Conservation (phyloP, 2,797 vertebrate genomes). For the Halcyon badia region DNA sequence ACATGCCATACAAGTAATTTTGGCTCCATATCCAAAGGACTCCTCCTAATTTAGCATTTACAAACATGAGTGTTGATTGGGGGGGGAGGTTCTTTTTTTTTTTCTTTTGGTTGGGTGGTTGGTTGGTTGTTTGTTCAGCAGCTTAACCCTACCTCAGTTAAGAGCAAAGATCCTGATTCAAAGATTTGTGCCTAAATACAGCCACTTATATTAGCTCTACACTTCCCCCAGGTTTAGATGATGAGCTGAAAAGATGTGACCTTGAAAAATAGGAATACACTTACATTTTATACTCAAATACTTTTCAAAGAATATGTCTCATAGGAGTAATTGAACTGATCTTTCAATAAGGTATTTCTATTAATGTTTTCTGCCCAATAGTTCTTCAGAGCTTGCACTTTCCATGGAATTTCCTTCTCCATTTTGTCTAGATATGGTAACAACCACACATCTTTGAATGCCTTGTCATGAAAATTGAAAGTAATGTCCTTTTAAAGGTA, state of each 20-base stretch:
- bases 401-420: neutral
- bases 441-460: neutral
- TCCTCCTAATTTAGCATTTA: neutral
- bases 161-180: neutral
- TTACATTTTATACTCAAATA: neutral
- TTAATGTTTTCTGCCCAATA: neutral
- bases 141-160: neutral
- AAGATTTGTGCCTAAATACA: neutral
- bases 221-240: neutral
- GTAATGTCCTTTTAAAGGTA: neutral
- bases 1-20: neutral
- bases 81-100: neutral
- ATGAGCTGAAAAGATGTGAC: neutral
- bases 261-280: neutral
- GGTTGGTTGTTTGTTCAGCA: neutral
- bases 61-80: neutral
- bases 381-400: neutral
- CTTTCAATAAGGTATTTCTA: neutral
- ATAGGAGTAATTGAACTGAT: neutral
- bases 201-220: neutral
- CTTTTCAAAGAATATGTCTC: accelerated
- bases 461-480: neutral
- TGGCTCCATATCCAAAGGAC: neutral
- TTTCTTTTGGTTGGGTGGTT: neutral
- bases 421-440: neutral